Conservation (phyloP, 2,113 vertebrate genomes). For the Apistogramma diplotaenia region DNA sequence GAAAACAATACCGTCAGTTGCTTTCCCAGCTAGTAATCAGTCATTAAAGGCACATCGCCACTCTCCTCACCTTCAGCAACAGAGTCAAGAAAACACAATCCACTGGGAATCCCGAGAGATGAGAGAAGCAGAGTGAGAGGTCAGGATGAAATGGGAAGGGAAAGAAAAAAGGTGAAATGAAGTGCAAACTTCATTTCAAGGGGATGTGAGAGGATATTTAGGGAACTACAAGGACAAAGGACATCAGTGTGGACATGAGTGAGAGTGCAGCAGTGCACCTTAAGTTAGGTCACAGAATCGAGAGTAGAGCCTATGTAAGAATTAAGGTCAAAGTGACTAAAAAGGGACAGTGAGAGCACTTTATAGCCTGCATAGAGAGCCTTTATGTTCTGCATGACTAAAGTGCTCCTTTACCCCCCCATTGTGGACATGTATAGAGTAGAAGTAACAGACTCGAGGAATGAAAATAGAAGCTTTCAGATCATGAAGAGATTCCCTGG, state of each 20-base stretch:
- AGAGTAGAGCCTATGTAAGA: not conserved
- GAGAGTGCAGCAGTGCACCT: not conserved
- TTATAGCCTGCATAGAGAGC: not conserved
- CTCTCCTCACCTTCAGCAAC: not conserved
- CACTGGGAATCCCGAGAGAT: not conserved
- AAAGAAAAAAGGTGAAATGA: slow-evolving; percentile 7
- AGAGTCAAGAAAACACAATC: slow-evolving; percentile 1
- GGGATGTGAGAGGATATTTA: not conserved
- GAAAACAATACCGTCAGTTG: not conserved
- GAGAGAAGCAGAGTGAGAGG: not conserved
- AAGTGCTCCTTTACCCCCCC: not conserved
- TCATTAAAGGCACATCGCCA: not conserved
- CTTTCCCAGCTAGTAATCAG: not conserved
- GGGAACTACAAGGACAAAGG: not conserved
- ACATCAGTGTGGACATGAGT: not conserved
- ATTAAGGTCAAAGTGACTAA: not conserved
- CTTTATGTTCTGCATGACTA: slow-evolving; percentile 22
- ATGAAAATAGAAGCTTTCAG: slow-evolving; percentile 22
- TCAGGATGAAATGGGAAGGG: not conserved
- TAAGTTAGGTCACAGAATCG: not conserved
- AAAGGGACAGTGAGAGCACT: not conserved
- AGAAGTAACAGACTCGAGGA: slow-evolving; percentile 2
- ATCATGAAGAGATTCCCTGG: slow-evolving; percentile 8
- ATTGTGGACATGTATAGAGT: not conserved
- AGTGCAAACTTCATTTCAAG: not conserved